Base-by-base conservation (phyloP, 2,888 invertebrate genomes). In the Cephus rjabovi region DNA sequence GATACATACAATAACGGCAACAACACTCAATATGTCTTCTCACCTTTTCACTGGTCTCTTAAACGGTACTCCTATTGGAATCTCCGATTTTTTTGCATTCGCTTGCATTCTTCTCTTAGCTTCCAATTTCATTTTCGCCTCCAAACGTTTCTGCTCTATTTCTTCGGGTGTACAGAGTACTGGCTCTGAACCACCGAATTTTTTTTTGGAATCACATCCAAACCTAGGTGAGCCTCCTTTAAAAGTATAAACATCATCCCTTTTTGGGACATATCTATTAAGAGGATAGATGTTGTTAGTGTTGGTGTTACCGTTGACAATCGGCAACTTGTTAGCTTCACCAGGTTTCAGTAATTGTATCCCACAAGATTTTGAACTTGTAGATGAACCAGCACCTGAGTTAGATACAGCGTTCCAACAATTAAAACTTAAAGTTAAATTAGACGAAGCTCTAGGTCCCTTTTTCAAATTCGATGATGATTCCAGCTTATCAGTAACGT, bases 111-210 rank as follows among this genome's bases (percentile, higher is more conserved):
- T 90, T 80, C 92, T 89, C 88, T 94, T 94, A 1, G 93, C 93
- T 83, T 94, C 89, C 30, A 94, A 91, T 86, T 92, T 94, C 85
- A 94, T 94, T 87, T 93, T 92, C 1, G 95, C 95, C 85, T 93
- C 93, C 80, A 93, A 89, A 81, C 94, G 93, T 85, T 95, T 95
- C 85, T 91, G 93, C 87, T 94, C 94, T 75, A 95, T 95, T 91
- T 95, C 94, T 81, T 94, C 93, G 69, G 93, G 93, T 34, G 94
- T 93, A 85, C 93, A 94, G 87, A 91, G 91, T 83, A 92, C 92
- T 33, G 93, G 92, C 12, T 92, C 92, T 83, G 92, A 92, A 73
- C 11, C 56, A 23, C 56, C 23, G 11, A 30, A 71, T 71, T 1
- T 3, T 33, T 31, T 34, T 70, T 81, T 83, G 6, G 75, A 69